These are phyloP conservation scores for Cremastinae sp. DNA, from an alignment of 2,888 invertebrate genomes.

Conservation along the genomic window DNA sequence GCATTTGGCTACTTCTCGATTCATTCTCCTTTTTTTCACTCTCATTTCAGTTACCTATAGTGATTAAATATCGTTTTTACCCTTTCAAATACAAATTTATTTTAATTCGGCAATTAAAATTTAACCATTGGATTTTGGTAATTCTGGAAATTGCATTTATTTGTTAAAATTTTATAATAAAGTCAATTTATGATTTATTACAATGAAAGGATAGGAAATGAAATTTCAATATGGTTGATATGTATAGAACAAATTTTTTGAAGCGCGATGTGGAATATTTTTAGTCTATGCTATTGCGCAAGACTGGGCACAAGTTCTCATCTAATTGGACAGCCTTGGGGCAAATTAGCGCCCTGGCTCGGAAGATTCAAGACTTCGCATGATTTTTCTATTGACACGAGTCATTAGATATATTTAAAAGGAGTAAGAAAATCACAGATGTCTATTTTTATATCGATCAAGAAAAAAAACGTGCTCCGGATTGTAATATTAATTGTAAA, in stretches of 20 bases:
- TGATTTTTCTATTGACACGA: conserved; percentile 11
- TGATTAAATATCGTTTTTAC: background rate
- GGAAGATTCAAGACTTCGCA: conserved; percentile 64
- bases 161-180: too few species aligned
- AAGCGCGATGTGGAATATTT: conserved; percentile 6
- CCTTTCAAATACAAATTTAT: too few species aligned
- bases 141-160: too few species aligned
- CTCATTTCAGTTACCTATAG: background rate
- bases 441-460: conserved; percentile 37
- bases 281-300: conserved; percentile 16
- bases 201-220: too few species aligned
- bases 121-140: too few species aligned
- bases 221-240: background rate
- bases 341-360: conserved; percentile 73
- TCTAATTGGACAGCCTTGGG: conserved; percentile 67
- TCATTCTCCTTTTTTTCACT: conserved; percentile 3
- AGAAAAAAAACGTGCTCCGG: too few species aligned
- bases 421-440: conserved; percentile 50
- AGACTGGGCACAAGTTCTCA: conserved; percentile 47
- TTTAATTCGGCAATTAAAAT: too few species aligned
- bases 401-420: conserved; percentile 23
- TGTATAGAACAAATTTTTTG: background rate
- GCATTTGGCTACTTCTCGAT: conserved; percentile 25
- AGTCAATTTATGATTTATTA: too few species aligned
- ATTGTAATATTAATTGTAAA: too few species aligned